Evolutionary conservation across 2,797 vertebrate genomes (phyloP).

Genomic region (Cebuella pygmaea): DNA sequence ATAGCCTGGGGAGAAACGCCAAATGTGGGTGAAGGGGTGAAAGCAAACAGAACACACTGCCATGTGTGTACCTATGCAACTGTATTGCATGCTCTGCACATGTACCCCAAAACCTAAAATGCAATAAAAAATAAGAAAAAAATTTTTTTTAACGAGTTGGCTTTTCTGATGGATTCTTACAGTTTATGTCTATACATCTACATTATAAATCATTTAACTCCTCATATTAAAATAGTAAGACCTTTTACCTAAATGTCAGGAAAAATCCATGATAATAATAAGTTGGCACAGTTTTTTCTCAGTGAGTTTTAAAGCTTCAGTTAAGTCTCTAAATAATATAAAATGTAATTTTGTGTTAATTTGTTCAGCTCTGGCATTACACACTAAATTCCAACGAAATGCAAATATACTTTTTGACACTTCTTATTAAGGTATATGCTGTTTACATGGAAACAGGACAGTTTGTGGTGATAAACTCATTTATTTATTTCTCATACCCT

Average conservation of each 20-base stretch:
- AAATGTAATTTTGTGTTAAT: conserved; percentile 34
- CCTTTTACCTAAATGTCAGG: conserved; percentile 68
- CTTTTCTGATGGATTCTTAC: conserved; percentile 26
- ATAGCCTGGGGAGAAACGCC: too few species aligned
- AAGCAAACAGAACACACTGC: too few species aligned
- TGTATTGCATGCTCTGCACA: too few species aligned
- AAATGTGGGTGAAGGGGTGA: too few species aligned
- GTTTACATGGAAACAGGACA: not conserved
- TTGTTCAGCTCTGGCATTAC: not conserved
- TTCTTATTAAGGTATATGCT: not conserved
- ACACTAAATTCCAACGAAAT: not conserved
- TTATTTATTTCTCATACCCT: not conserved
- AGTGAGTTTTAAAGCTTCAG: conserved; percentile 38
- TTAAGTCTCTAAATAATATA: conserved; percentile 48
- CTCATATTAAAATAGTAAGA: conserved; percentile 60
- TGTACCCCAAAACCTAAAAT: too few species aligned
- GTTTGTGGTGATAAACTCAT: not conserved
- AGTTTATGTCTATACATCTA: conserved; percentile 52
- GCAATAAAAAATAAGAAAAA: too few species aligned
- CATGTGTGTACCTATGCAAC: too few species aligned
- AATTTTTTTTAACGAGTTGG: conserved; percentile 18
- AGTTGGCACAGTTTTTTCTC: not conserved
- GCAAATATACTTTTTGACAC: not conserved
- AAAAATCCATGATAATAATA: conserved; percentile 48
- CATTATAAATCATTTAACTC: conserved; percentile 24